These are phyloP conservation scores for Cromileptes altivelis DNA, from an alignment of 2,113 vertebrate species.

Conservation along the genomic window DNA sequence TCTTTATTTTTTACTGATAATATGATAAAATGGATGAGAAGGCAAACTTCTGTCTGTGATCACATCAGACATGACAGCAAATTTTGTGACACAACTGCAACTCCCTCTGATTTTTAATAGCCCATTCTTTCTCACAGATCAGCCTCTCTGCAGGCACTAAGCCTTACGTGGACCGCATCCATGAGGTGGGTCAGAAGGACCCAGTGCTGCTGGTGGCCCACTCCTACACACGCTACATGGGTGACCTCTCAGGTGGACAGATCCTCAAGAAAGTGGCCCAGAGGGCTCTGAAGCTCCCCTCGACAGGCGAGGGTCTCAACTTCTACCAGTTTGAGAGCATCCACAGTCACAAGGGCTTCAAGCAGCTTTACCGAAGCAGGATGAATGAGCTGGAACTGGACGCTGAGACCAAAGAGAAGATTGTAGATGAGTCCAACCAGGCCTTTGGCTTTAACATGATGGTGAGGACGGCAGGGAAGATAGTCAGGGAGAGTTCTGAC, in stretches of 20 bases:
- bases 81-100: background rate
- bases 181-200: conserved; percentile 85
- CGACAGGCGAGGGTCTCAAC: conserved; percentile 88
- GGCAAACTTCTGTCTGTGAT: background rate
- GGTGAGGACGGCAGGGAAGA: conserved; percentile 72
- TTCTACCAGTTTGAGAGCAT: conserved; percentile 92
- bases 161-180: conserved; percentile 90
- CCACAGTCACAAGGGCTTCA: conserved; percentile 90
- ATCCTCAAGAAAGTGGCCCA: conserved; percentile 95
- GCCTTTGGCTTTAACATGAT: conserved; percentile 93
- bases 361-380: conserved; percentile 93
- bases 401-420: conserved; percentile 83
- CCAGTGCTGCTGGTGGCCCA: conserved; percentile 91
- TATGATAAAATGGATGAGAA: background rate
- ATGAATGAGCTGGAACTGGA: conserved; percentile 92
- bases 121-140: conserved; percentile 35
- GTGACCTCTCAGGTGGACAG: conserved; percentile 94
- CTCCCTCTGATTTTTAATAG: background rate
- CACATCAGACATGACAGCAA: background rate
- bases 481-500: background rate
- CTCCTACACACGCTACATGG: conserved; percentile 95
- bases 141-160: conserved; percentile 84
- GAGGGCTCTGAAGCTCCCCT: conserved; percentile 90
- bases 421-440: conserved; percentile 90
- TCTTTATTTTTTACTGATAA: background rate